Conservation (phyloP, 2,888 invertebrate species). For the Amitus sp. region DNA sequence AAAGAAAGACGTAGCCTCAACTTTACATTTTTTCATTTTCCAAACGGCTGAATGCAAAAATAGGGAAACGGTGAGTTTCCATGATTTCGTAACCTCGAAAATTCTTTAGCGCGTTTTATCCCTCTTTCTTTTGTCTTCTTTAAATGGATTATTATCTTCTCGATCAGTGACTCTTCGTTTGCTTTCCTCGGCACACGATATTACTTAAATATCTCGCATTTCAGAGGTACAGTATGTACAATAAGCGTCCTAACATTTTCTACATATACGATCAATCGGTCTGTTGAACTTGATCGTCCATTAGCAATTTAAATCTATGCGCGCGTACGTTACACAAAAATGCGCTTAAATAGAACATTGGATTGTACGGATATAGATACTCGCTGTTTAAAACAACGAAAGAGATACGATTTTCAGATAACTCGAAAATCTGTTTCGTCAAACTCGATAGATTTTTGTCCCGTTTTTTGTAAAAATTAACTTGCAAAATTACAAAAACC, state of each 20-base stretch:
- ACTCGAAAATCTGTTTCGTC: too few relatives aligned
- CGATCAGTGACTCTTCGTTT: neutral
- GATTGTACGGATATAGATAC: constrained; percentile 12
- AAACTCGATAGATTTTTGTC: too few relatives aligned
- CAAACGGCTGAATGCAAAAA: constrained; percentile 7
- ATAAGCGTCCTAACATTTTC: too few relatives aligned
- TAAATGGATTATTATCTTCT: too few relatives aligned
- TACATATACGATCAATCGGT: constrained; percentile 7
- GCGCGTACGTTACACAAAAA: constrained; percentile 10
- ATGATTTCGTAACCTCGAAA: too few relatives aligned
- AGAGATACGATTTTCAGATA: too few relatives aligned
- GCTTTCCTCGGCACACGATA: constrained; percentile 7
- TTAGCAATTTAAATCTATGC: constrained; percentile 3
- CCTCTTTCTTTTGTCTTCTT: constrained; percentile 10
- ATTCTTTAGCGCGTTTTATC: constrained; percentile 2
- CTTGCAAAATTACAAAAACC: neutral
- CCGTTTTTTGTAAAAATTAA: neutral
- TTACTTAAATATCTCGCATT: constrained; percentile 3
- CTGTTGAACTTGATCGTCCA: constrained; percentile 3
- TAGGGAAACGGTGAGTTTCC: constrained; percentile 7
- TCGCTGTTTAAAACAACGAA: constrained; percentile 4
- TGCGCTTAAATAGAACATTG: constrained; percentile 12
- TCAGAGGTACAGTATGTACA: constrained; percentile 13
- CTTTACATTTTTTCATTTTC: neutral
- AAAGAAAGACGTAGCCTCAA: constrained; percentile 27